These are phyloP conservation scores for Drosophila nannoptera DNA, from an alignment of 1,140 invertebrate genomes.

Conservation along the genomic window DNA sequence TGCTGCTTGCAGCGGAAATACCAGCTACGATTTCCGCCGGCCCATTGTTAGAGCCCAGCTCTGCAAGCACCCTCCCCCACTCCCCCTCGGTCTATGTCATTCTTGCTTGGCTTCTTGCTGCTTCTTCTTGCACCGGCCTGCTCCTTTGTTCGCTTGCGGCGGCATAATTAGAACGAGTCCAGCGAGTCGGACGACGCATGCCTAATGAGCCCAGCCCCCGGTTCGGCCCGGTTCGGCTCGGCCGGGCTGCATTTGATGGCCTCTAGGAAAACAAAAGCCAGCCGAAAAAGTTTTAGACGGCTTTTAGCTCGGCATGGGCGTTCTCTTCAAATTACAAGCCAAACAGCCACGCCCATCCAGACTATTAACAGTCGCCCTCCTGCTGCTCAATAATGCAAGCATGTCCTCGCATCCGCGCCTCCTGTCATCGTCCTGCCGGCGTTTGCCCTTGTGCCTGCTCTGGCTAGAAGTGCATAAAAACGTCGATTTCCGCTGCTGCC, in stretches of 20 bases:
- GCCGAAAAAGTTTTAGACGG: slow-evolving; percentile 24
- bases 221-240: no score
- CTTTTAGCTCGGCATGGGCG: slow-evolving; percentile 19
- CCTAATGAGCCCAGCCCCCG: slow-evolving; percentile 56
- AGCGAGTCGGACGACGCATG: slow-evolving; percentile 50
- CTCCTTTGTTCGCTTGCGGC: slow-evolving; percentile 15
- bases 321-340: slow-evolving; percentile 39
- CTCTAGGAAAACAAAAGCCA: not conserved
- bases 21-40: slow-evolving; percentile 52
- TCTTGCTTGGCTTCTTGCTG: not conserved
- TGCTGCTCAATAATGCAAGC: slow-evolving; percentile 45
- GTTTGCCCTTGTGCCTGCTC: slow-evolving; percentile 33
- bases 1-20: slow-evolving; percentile 50
- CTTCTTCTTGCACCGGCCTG: not conserved
- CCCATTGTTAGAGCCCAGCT: slow-evolving; percentile 26
- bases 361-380: slow-evolving; percentile 12
- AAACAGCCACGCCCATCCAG: slow-evolving; percentile 20
- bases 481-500: slow-evolving; percentile 44
- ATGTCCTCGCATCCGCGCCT: no score
- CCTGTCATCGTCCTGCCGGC: no score
- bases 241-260: slow-evolving; percentile 57
- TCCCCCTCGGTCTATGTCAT: not conserved
- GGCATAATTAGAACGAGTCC: slow-evolving; percentile 60
- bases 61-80: not conserved
- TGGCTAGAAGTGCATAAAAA: slow-evolving; percentile 47